Conservation (phyloP, 2,797 vertebrate genomes). For the Pseudochromis fuscus region DNA sequence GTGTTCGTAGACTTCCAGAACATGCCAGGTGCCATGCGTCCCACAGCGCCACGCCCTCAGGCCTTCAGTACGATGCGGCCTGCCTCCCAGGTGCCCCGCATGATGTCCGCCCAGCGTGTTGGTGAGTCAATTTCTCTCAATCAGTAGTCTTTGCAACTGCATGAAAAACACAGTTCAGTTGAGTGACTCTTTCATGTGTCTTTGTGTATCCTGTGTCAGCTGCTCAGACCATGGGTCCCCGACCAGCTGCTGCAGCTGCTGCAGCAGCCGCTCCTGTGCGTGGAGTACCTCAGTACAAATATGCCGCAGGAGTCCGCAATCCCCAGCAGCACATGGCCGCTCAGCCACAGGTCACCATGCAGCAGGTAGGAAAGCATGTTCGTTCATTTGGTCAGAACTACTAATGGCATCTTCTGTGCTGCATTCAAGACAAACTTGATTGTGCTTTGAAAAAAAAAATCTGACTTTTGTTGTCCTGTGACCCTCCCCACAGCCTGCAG, state of each 20-base stretch:
- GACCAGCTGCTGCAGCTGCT: constrained; percentile 83
- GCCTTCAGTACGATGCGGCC: constrained; percentile 91
- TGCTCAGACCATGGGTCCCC: constrained; percentile 92
- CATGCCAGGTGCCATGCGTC: constrained; percentile 93
- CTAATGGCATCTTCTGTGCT: not conserved
- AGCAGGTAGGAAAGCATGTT: constrained; percentile 86
- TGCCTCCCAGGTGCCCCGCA: constrained; percentile 92
- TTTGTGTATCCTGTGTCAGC: constrained; percentile 62
- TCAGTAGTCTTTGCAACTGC: not conserved
- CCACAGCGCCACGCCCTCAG: constrained; percentile 92
- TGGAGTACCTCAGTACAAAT: constrained; percentile 95
- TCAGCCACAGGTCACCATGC: constrained; percentile 92
- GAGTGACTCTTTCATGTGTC: not conserved
- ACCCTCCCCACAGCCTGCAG: constrained; percentile 87
- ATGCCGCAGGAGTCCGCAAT: constrained; percentile 93
- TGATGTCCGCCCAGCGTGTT: constrained; percentile 92
- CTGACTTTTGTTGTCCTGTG: not conserved
- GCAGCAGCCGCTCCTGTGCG: constrained; percentile 89
- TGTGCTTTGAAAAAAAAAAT: not conserved
- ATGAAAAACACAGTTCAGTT: not conserved
- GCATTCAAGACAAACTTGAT: not conserved
- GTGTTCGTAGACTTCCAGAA: constrained; percentile 92
- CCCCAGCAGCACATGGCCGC: constrained; percentile 92
- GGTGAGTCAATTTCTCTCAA: constrained; percentile 83
- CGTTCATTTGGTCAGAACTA: not conserved